Base-by-base conservation (phyloP, 2,888 invertebrate genomes). In the Oscheius sp. region DNA sequence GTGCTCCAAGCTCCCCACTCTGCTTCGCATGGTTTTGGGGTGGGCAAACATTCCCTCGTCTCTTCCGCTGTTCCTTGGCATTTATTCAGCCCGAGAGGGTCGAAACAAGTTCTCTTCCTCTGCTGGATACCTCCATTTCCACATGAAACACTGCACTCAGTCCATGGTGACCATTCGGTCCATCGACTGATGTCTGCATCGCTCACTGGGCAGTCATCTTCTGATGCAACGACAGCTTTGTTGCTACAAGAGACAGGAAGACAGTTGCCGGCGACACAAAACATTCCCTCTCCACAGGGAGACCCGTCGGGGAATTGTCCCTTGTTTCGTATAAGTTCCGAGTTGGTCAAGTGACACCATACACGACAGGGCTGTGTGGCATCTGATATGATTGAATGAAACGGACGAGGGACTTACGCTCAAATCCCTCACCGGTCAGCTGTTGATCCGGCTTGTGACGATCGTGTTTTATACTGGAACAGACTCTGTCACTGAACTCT, bases 1-100 rank as follows among this genome's bases (percentile, higher is more conserved):
- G 90, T 87, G 0, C 90, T 90, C 80, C 82, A 82, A 1, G 74
- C 73, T 44, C 68, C 59, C 82, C 82, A 82, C n/a, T 72, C 70
- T 54, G 71, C 70, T 45, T 77, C 73, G 65, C 83, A 83, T 20
- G 69, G 65, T 4, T 74, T 70, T 1, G 76, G 80, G 2, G 49
- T 2, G 26, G 59, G 44, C 44, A 44, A 44, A 26, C 59, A 59
- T 5, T 24, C n/a, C 8, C 54, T 41, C 32, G 20, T 26, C 6
- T 59, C 59, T 44, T 59, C 59, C 17, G 59, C 8, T 57, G 41
- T 22, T 14, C 67, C 67, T 45, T 30, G 44, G 28, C 67, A 67
- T 28, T 59, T 47, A 20, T 38, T 32, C 38, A 50, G n/a, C 24
- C 51, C 38, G 14, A 50, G 26, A 4, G 50, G 64, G 36, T 47